Evolutionary conservation across 1,140 invertebrate genomes (phyloP), one percentile per base, ranked within the genome.

Genomic region (Acromyrmex charruanus): DNA sequence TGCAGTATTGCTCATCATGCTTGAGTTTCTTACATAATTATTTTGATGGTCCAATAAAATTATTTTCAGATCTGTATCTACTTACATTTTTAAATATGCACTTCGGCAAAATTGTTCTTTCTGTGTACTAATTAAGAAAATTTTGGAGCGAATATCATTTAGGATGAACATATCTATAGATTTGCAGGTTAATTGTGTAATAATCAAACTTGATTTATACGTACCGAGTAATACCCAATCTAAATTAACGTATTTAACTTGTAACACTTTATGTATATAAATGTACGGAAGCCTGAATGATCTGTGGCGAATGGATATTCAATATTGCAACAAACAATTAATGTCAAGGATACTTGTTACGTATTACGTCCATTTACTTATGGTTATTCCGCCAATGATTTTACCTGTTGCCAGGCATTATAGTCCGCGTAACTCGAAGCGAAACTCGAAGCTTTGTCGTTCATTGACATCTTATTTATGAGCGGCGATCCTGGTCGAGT

Each of bases 401-500:
- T 81, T n/a, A 58, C 25, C 35, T 84, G 80, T 39, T 55, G 39
- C 72, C 35, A 39, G 21, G 49, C 61, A n/a, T 80, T 86, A 28
- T 21, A 81, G 80, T 16, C 6, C 71, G 81, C 61, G 49, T 61
- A 85, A 85, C 74, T 77, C 65, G 82, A 59, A 69, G 58, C 81
- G 68, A 59, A 81, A 74, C 63, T 53, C 75, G 39, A 51, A 66
- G 55, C 59, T 66, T 87, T 74, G 84, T 77, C 80, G 84, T 88
- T 80, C 74, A 86, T 75, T 80, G 75, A 80, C 85, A 86, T 86
- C 85, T 80, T 86, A 86, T 80, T 79, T 86, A 86, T 79, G 75
- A 80, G 75, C 85, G 61, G 58, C 74, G 65, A 86, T 79, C 65
- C 75, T 85, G 72, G 21, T 86, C 75, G 77, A 86, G 75, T 86